Evolutionary conservation across 2,113 vertebrate species (phyloP).

Genomic region (Scomber scombrus): DNA sequence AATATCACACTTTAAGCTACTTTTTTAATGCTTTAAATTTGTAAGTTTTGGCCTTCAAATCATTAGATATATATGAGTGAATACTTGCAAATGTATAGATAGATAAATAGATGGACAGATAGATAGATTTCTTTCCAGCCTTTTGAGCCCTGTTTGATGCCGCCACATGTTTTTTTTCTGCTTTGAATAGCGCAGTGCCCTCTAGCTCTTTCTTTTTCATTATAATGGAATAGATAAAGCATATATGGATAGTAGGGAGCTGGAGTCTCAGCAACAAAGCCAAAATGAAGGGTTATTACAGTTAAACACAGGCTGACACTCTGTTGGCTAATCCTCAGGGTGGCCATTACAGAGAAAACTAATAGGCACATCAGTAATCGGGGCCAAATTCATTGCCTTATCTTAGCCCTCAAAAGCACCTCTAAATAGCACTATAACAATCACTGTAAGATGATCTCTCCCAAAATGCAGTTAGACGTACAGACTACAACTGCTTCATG

Average conservation of each 20-base stretch:
- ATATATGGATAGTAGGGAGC: conserved; percentile 39
- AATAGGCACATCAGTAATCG: conserved; percentile 69
- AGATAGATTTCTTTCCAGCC: no score
- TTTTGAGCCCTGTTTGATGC: conserved; percentile 24
- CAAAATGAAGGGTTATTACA: conserved; percentile 74
- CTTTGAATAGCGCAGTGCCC: conserved; percentile 40
- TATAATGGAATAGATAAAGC: conserved; percentile 61
- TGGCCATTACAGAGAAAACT: conserved; percentile 55
- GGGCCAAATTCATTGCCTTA: conserved; percentile 57
- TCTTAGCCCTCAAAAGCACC: conserved; percentile 40
- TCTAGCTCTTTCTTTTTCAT: conserved; percentile 47
- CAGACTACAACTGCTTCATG: neutral
- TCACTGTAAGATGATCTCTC: conserved; percentile 16
- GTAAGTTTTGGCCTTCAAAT: no score
- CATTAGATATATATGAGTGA: no score
- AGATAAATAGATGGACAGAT: neutral
- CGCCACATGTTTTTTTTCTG: conserved; percentile 32
- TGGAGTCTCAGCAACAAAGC: conserved; percentile 45
- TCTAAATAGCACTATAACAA: conserved; percentile 48
- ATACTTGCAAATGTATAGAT: neutral
- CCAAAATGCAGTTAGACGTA: conserved; percentile 14
- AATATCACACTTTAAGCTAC: neutral
- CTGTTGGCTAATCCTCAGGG: conserved; percentile 66
- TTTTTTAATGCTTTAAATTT: no score
- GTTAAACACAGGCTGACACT: conserved; percentile 71